These are phyloP conservation scores for Erinaceus europaeus DNA, from an alignment of 2,113 vertebrate genomes.

Conservation along the genomic window DNA sequence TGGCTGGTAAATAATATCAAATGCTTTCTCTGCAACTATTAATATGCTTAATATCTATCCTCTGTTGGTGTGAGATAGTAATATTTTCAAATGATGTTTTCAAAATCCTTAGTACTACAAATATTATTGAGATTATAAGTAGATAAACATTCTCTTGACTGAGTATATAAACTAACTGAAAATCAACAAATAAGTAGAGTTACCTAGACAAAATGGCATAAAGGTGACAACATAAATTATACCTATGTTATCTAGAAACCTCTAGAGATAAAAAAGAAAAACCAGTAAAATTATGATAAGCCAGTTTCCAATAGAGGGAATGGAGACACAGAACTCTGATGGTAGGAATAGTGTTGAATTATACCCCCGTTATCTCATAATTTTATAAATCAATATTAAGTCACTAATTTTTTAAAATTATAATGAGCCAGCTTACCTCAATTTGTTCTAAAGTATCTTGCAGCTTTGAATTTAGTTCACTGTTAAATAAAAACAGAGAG, in stretches of 20 bases:
- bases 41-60: too few species aligned
- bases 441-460: conserved; percentile 99
- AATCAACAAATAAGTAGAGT: background rate
- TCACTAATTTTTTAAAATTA: too few species aligned
- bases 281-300: background rate
- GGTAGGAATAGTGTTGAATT: too few species aligned
- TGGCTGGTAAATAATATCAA: too few species aligned
- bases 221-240: background rate
- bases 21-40: too few species aligned
- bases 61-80: too few species aligned
- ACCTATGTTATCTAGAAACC: background rate
- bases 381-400: too few species aligned
- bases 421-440: conserved; percentile 86
- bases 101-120: background rate
- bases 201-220: background rate
- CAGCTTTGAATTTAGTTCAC: conserved; percentile 98
- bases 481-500: conserved; percentile 74
- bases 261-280: conserved; percentile 20
- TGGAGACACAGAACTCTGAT: too few species aligned
- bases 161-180: background rate
- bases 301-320: too few species aligned
- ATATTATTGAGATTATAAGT: background rate
- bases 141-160: conserved; percentile 3
- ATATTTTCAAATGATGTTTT: conserved; percentile 1
- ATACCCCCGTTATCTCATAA: too few species aligned